A percentile compares a stretch with the other conserved stretches of the same genome.
Conservation (phyloP, 2,797 vertebrate genomes). For the Eulemur mongoz region DNA sequence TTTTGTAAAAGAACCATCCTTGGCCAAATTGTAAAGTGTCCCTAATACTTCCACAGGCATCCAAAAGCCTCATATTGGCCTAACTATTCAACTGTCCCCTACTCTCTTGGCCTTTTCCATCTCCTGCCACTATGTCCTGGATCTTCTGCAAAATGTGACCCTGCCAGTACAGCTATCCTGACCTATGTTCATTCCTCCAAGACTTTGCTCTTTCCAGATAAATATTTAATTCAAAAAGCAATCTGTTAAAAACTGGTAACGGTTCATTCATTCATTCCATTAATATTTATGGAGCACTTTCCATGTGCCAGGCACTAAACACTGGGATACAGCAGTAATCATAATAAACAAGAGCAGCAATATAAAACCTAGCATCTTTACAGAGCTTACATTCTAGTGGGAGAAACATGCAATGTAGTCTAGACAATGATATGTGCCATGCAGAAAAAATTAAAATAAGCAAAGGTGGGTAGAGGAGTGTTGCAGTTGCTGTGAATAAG, state of each 20-base stretch:
- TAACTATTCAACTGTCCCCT: not conserved
- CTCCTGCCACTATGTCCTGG: rapidly evolving
- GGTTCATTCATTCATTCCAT: not conserved
- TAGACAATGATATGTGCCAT: not conserved
- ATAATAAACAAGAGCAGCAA: not conserved
- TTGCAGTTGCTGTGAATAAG: not conserved
- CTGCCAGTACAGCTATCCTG: not conserved
- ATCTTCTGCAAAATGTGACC: not conserved
- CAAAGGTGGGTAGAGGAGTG: not conserved
- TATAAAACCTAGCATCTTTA: not conserved
- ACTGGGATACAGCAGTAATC: not conserved
- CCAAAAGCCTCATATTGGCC: not conserved
- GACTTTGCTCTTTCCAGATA: not conserved
- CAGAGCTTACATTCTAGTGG: not conserved
- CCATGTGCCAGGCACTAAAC: not conserved
- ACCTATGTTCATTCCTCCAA: not conserved
- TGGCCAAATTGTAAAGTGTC: not conserved
- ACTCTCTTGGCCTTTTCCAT: not conserved
- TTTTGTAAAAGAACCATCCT: not conserved
- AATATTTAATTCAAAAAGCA: not conserved
- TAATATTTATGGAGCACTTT: not conserved
- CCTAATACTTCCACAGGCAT: not conserved
- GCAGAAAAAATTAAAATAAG: not conserved
- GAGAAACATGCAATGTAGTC: not conserved
- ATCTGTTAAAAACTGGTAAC: not conserved